Conservation (phyloP, 2,888 invertebrate genomes). For the Tineola bisselliella region DNA sequence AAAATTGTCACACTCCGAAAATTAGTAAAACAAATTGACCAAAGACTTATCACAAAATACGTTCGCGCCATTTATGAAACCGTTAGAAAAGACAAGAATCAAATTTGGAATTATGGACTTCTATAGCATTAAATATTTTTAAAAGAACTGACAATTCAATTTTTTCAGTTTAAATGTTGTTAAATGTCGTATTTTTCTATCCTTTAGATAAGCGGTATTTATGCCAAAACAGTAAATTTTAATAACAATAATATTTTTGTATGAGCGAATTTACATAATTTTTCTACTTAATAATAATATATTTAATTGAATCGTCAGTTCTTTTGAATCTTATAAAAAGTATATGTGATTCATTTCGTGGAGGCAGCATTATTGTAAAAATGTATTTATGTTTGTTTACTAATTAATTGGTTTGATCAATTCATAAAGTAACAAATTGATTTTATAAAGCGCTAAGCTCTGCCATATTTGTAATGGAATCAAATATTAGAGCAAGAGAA, state of each 20-base stretch:
- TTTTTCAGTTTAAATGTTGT: background rate
- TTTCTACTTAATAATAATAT: background rate
- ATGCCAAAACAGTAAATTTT: background rate
- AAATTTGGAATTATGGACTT: background rate
- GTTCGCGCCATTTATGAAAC: background rate
- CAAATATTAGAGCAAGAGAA: slow-evolving; percentile 57
- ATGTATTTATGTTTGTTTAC: slow-evolving; percentile 3
- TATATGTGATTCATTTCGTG: background rate
- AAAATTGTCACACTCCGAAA: background rate
- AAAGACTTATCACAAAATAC: background rate
- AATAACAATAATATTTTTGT: background rate
- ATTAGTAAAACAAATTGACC: background rate
- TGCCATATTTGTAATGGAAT: slow-evolving; percentile 48
- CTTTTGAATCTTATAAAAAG: background rate
- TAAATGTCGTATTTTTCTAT: too few relatives aligned
- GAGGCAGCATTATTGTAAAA: background rate
- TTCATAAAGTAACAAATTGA: slow-evolving; percentile 2
- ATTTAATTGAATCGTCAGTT: background rate
- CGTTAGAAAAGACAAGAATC: background rate
- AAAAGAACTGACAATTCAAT: background rate
- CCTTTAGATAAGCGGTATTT: background rate
- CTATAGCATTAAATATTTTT: background rate
- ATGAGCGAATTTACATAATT: background rate
- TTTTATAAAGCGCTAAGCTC: slow-evolving; percentile 25
- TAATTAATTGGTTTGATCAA: slow-evolving; percentile 13